Percentiles rank a stretch among this genome's conserved stretches.
Evolutionary conservation across 2,113 vertebrate species (phyloP).

Genomic region (Calyptomena viridis): DNA sequence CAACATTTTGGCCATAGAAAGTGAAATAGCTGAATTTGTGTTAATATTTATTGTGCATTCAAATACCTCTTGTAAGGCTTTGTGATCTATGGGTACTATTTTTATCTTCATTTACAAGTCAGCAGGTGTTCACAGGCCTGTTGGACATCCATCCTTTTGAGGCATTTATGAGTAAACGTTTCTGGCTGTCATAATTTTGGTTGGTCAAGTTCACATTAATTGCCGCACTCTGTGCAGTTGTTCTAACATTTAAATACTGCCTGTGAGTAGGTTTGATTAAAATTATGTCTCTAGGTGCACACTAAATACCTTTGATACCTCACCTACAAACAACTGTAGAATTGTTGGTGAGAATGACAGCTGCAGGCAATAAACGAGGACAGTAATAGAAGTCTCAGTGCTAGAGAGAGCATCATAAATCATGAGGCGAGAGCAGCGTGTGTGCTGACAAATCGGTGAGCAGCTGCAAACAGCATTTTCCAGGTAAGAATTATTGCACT

Average conservation of each 20-base stretch:
- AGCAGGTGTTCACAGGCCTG: constrained; percentile 6
- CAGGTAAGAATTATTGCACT: constrained; percentile 71
- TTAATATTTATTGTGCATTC: background rate
- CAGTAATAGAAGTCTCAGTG: constrained; percentile 68
- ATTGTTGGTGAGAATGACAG: constrained; percentile 74
- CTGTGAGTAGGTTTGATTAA: constrained; percentile 50
- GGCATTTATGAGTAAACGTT: background rate
- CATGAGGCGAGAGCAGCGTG: constrained; percentile 52
- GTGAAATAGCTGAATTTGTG: background rate
- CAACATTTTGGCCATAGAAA: background rate
- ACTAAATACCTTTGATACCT: constrained; percentile 69
- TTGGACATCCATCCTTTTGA: constrained; percentile 21
- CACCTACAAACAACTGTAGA: constrained; percentile 71
- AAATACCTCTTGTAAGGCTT: background rate
- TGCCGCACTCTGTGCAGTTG: background rate
- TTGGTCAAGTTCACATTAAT: constrained; percentile 24
- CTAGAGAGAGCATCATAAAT: constrained; percentile 69
- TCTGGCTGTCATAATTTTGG: background rate
- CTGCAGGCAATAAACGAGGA: constrained; percentile 77
- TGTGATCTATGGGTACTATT: constrained; percentile 4
- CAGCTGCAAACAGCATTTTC: constrained; percentile 69
- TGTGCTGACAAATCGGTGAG: constrained; percentile 61
- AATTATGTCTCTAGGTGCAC: constrained; percentile 46
- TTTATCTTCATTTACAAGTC: constrained; percentile 17
- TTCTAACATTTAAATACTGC: constrained; percentile 30